Evolutionary conservation across 2,888 invertebrate genomes (phyloP), one percentile per base, ranked within the genome.

Genomic region (Catocala sponsa): DNA sequence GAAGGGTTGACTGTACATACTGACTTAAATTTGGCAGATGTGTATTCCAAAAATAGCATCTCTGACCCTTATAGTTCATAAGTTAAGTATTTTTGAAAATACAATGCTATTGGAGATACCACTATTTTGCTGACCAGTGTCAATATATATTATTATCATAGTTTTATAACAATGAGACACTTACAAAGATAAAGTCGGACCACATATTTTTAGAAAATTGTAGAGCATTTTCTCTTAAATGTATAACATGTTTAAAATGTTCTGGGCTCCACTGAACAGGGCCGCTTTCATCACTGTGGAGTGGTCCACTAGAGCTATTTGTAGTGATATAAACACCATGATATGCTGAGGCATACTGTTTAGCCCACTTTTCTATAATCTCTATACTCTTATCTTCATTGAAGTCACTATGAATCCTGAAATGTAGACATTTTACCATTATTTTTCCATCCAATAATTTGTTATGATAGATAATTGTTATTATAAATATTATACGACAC

Each of bases 181-280:
- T 95, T 94, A 98, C 98, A 94, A 98, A 97, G 68, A 98, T 86
- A 89, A 96, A 99, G 90, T 99, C 98, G 6, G 98, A 98, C 98
- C 98, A 98, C 58, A 96, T 95, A 71, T 95, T 90, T 72, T 97
- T 95, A 0, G 97, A 98, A 84, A 96, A 95, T 44, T 95, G 87
- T 7, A 98, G 87, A 0, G 97, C 97, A 70, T 96, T 91, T 86
- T 99, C 98, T 77, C 98, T 96, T 50, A 98, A 85, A 15, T 92
- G 83, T 67, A 99, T 98, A 11, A 99, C 91, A 89, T 98, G 97
- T 38, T 94, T 91, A 89, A 98, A 98, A 76, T 98, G 95, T 57
- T 95, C 92, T 0, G 92, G 84, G 0, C 97, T 96, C 99, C 99
- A 99, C 81, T 98, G 96, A 33, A 95, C 95, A 2, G 95, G 86